These are phyloP conservation scores for Amphiduros pacificus DNA, from an alignment of 2,888 invertebrate species.

Conservation along the genomic window DNA sequence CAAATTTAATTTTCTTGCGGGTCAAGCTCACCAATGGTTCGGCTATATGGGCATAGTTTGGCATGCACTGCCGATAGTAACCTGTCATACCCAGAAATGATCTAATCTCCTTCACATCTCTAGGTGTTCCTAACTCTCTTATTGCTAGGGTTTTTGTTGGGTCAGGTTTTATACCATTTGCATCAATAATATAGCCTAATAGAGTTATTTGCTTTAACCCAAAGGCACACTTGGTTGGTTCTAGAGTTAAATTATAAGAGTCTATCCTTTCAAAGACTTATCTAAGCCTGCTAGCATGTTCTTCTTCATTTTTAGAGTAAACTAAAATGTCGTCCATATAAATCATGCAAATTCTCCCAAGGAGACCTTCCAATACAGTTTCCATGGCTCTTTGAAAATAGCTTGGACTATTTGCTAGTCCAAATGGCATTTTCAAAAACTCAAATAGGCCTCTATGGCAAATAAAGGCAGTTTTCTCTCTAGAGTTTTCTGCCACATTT, in stretches of 20 bases:
- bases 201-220: conserved; percentile 15
- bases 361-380: neutral
- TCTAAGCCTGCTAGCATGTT: conserved; percentile 14
- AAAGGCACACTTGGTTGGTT: conserved; percentile 27
- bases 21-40: conserved; percentile 10
- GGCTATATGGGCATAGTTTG: conserved; percentile 10
- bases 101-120: conserved; percentile 5
- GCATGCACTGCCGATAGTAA: conserved; percentile 15
- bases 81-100: conserved; percentile 14
- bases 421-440: conserved; percentile 25
- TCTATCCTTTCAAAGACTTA: conserved; percentile 17
- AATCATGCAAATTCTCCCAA: conserved; percentile 9
- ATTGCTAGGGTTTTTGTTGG: conserved; percentile 21
- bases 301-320: conserved; percentile 2
- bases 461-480: conserved; percentile 23
- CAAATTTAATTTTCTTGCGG: neutral
- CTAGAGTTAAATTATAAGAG: conserved; percentile 14
- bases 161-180: conserved; percentile 21
- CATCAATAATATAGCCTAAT: conserved; percentile 17
- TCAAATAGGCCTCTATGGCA: conserved; percentile 19
- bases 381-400: conserved; percentile 24
- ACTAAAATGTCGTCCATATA: conserved; percentile 29
- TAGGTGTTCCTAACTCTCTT: conserved; percentile 3
- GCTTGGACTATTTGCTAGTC: conserved; percentile 23
- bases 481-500: conserved; percentile 2